Percentiles rank a stretch among this genome's conserved stretches.
Conservation (phyloP, 2,888 invertebrate species). For the Elgonia sp. region DNA sequence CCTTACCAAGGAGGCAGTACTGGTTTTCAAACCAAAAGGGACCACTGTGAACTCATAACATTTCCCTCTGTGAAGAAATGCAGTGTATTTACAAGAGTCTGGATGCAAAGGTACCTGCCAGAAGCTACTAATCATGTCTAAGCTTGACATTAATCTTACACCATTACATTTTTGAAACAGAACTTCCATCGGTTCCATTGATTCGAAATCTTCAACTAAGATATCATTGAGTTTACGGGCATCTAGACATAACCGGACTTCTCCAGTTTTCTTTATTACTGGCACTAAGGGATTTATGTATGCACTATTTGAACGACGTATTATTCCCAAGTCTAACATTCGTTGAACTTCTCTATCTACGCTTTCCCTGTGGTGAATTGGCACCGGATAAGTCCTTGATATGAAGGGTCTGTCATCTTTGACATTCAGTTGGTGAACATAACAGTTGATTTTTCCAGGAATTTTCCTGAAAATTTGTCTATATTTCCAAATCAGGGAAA, state of each 20-base stretch:
- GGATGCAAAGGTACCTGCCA: no score
- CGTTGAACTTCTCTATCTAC: no score
- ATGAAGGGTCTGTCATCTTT: no score
- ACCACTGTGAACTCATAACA: no score
- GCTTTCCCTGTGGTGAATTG: no score
- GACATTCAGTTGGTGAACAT: no score
- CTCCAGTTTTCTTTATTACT: constrained; percentile 21
- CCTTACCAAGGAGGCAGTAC: background rate
- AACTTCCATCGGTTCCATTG: background rate
- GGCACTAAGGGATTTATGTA: constrained; percentile 25
- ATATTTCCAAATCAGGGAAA: no score
- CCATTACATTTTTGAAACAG: constrained; percentile 2
- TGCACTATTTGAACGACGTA: constrained; percentile 7
- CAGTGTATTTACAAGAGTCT: no score
- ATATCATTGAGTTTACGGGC: constrained; percentile 20
- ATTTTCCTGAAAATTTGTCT: no score
- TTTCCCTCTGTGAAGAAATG: constrained; percentile 1
- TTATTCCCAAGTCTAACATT: no score
- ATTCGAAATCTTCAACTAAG: constrained; percentile 21
- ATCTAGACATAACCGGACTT: constrained; percentile 32
- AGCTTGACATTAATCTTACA: background rate
- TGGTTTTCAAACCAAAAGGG: constrained; percentile 2
- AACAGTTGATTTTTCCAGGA: background rate
- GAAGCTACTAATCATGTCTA: background rate
- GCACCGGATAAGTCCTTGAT: no score